Evolutionary conservation across 1,140 invertebrate genomes (phyloP).

Genomic region (Musca vetustissima): DNA sequence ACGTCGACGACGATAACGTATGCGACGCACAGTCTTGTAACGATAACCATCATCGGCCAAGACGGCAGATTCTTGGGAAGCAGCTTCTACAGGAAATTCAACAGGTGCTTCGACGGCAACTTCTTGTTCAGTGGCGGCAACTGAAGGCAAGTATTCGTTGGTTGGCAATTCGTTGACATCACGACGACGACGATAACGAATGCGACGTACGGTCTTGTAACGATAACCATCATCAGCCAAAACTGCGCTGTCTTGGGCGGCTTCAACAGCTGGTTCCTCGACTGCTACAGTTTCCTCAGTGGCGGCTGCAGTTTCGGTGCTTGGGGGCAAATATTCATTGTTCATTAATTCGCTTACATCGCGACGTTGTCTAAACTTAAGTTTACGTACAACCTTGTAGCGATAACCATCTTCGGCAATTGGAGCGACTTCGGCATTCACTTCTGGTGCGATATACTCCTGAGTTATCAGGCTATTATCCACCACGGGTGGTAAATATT

Average conservation of each 20-base stretch:
- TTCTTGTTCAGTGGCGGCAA: slow-evolving; percentile 32
- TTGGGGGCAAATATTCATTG: slow-evolving; percentile 40
- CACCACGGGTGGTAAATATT: slow-evolving; percentile 49
- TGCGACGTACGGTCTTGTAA: too few species aligned
- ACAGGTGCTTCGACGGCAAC: neutral
- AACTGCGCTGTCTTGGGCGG: slow-evolving; percentile 24
- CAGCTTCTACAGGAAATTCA: neutral
- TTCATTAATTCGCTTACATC: slow-evolving; percentile 42
- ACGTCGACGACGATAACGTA: too few species aligned
- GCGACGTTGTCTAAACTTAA: slow-evolving; percentile 43
- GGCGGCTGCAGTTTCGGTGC: slow-evolving; percentile 41
- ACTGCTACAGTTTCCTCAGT: slow-evolving; percentile 30
- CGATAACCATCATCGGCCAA: too few species aligned
- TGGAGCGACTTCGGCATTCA: slow-evolving; percentile 34
- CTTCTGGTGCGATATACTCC: slow-evolving; percentile 35
- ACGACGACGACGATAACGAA: too few species aligned
- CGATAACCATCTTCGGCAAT: slow-evolving; percentile 51
- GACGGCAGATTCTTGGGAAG: too few species aligned
- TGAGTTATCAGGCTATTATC: slow-evolving; percentile 44
- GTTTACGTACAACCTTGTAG: slow-evolving; percentile 47
- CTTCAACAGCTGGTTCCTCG: slow-evolving; percentile 27
- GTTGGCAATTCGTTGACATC: too few species aligned
- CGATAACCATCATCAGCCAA: slow-evolving; percentile 41
- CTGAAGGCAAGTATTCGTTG: slow-evolving; percentile 40
- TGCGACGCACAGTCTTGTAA: too few species aligned